Conservation (phyloP, 1,140 invertebrate genomes). For the Procambarus virginalis region DNA sequence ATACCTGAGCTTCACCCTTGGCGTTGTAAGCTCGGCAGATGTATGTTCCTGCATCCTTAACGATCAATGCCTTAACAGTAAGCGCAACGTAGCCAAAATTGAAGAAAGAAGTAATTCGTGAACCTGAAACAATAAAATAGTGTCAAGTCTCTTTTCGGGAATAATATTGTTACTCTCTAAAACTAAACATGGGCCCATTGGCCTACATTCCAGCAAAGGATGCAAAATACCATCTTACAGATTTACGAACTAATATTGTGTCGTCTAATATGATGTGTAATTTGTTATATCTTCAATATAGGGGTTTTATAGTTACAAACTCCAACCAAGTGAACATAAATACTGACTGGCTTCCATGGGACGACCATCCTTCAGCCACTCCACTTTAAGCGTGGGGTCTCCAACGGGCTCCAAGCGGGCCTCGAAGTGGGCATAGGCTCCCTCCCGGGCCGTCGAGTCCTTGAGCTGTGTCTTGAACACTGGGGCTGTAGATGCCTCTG, state of each 20-base stretch:
- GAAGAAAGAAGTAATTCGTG: conserved; percentile 94
- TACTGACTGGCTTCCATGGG: conserved; percentile 88
- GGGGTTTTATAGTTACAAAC: background rate
- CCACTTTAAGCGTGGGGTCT: conserved; percentile 91
- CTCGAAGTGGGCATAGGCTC: conserved; percentile 96
- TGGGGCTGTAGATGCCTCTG: conserved; percentile 86
- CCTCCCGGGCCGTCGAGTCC: conserved; percentile 90
- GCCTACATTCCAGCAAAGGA: background rate
- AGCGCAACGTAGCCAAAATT: conserved; percentile 98
- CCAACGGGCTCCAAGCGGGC: conserved; percentile 94
- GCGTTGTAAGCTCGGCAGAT: conserved; percentile 91
- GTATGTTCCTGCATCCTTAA: conserved; percentile 93
- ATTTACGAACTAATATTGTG: background rate
- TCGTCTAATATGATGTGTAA: background rate
- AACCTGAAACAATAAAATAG: conserved; percentile 76
- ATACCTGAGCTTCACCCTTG: conserved; percentile 90
- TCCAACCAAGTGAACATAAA: background rate
- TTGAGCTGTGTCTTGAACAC: conserved; percentile 95
- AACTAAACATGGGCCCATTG: too few species aligned
- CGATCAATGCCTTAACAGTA: conserved; percentile 93
- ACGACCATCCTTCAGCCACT: conserved; percentile 96
- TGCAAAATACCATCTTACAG: background rate
- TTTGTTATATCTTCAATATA: background rate
- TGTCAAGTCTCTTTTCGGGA: background rate
- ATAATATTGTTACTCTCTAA: background rate